Percentiles rank a stretch among this genome's conserved stretches.
phyloP scores from a whole-genome alignment of 2,797 vertebrate genomes.

The Bradypus variegatus region DNA sequence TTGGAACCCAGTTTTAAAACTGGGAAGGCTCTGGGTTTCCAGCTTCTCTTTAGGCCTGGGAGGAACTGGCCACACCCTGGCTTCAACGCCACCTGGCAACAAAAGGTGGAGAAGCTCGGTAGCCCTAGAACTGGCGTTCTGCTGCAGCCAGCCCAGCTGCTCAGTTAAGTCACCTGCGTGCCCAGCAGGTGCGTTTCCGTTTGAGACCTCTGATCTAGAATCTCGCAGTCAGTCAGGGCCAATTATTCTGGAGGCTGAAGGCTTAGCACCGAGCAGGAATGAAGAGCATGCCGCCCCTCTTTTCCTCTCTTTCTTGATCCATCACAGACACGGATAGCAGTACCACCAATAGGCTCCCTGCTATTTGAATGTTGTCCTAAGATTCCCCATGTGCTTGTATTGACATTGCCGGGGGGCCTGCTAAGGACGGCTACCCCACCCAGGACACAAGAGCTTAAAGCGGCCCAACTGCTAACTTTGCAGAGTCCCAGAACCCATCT shows the following conservation, averaged over 20 bases:
- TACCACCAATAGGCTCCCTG: background rate
- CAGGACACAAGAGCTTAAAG: background rate
- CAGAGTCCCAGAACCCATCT: background rate
- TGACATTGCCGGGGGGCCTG: accelerated
- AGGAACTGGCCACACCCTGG: background rate
- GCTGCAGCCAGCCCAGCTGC: background rate
- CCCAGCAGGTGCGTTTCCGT: background rate
- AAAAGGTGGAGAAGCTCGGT: background rate
- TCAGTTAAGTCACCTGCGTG: background rate
- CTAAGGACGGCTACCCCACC: background rate
- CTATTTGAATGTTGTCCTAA: background rate
- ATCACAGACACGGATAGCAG: accelerated
- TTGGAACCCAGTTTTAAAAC: background rate
- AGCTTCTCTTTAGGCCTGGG: background rate
- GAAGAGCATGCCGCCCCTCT: accelerated
- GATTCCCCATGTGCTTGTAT: background rate
- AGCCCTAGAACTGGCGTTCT: accelerated
- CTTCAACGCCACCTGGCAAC: accelerated
- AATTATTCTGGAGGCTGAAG: accelerated
- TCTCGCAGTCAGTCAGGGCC: background rate
- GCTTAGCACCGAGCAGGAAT: background rate
- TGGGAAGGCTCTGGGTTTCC: background rate
- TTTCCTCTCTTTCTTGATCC: background rate
- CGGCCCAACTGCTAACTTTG: background rate
- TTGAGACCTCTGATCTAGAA: background rate